phyloP scores from a whole-genome alignment of 2,797 vertebrate species.

The Oreortyx pictus region DNA sequence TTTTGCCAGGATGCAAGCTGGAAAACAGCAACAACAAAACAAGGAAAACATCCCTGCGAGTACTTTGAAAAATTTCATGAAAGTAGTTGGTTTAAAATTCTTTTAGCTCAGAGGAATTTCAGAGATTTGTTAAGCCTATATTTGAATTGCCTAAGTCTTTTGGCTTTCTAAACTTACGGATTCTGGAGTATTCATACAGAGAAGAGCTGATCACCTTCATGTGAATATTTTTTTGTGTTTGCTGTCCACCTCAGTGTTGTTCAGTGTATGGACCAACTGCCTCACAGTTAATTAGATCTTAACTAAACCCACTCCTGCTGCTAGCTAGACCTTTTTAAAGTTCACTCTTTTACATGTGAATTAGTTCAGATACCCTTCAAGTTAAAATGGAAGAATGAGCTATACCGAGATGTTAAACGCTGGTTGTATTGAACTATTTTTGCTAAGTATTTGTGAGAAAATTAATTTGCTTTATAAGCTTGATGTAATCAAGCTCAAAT shows the following conservation, averaged over 20 bases:
- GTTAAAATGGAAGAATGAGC: neutral
- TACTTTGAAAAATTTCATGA: neutral
- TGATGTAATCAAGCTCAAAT: neutral
- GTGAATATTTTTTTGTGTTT: neutral
- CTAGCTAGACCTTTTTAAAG: neutral
- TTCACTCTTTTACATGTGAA: neutral
- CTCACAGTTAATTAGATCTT: neutral
- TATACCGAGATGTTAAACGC: neutral
- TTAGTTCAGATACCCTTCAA: neutral
- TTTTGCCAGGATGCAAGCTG: neutral
- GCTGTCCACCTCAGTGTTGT: neutral
- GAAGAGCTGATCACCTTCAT: neutral
- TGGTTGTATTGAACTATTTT: neutral
- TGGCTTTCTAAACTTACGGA: neutral
- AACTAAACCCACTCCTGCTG: neutral
- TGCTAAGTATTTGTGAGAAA: neutral
- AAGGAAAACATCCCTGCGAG: neutral
- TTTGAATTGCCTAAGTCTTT: neutral
- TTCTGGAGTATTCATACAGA: neutral
- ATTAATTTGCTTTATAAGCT: neutral
- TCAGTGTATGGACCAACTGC: neutral
- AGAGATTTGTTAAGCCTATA: neutral
- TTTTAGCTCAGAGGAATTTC: neutral
- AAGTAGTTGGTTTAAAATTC: neutral
- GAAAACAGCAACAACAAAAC: neutral